Conservation (phyloP, 2,888 invertebrate species). For the Xestia xanthographa region DNA sequence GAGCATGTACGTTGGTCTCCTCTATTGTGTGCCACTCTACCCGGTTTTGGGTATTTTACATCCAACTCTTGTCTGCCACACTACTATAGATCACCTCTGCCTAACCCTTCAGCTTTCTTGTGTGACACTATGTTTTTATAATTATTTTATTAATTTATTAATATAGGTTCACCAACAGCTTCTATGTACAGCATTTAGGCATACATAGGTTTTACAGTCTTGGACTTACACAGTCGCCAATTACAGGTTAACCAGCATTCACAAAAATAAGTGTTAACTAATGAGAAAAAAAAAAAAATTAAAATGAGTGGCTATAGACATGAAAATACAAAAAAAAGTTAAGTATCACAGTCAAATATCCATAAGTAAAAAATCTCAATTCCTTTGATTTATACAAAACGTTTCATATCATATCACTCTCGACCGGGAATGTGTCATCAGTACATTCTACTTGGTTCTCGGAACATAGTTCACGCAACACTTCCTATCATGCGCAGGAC, state of each 20-base stretch:
- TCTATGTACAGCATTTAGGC: no score
- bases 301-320: no score
- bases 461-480: conserved; percentile 54
- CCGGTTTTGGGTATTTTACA: neutral
- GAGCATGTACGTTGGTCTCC: neutral
- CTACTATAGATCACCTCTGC: neutral
- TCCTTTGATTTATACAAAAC: neutral
- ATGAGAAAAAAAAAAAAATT: no score
- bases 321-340: no score
- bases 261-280: no score
- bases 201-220: no score
- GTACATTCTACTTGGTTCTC: conserved; percentile 47
- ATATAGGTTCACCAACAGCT: no score
- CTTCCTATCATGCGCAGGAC: conserved; percentile 53
- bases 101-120: neutral
- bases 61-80: neutral
- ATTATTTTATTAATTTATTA: neutral
- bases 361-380: neutral
- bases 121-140: neutral
- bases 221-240: no score
- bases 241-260: no score
- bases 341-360: neutral
- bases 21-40: neutral
- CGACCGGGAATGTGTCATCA: conserved; percentile 68
- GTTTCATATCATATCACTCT: neutral